Base-by-base conservation (phyloP, 2,113 vertebrate species). In the Varanus salvator region DNA sequence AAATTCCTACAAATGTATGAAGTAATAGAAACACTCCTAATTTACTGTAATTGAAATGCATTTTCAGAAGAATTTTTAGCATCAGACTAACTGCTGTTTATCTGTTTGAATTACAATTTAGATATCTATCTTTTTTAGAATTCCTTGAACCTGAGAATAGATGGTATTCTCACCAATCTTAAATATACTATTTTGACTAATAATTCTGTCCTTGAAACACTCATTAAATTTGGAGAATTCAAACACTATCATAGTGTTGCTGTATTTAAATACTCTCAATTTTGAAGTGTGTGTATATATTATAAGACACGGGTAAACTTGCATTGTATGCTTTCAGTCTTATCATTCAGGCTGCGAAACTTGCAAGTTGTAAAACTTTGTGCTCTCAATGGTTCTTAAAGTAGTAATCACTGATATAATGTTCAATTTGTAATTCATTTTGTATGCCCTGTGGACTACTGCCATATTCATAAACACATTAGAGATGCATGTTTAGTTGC, bases 131-230 rank as follows among this genome's bases (percentile, higher is more conserved):
- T 84, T 84, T 17, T 48, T 44, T 8, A 44, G 19, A 27, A 12
- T 38, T 86, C 71, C 2, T 75, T 60, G 52, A 57, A 1, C 25
- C 29, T 50, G 23, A 23, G 5, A 11, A 60, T 6, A 44, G 19
- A 69, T 17, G 27, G 60, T 80, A 14, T 93, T 90, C 7, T 34
- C 92, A 88, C 84, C 57, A 23, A 29, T 66, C 31, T 84, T n/a
- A 82, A 88, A 76, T 66, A 90, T 81, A 57, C 57, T 84, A 89
- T 76, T 83, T 78, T 87, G 31, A 81, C 84, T 94, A 89, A 94
- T 92, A 92, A 92, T 95, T 94, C 94, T 96, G 89, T 93, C 91
- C 34, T 88, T 88, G 86, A 74, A 88, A 54, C 21, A 17, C 87
- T 87, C 77, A 48, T 57, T 89, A 66, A 85, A 71, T 29, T 29